phyloP scores from a whole-genome alignment of 2,113 vertebrate species.

The Prionailurus bengalensis region DNA sequence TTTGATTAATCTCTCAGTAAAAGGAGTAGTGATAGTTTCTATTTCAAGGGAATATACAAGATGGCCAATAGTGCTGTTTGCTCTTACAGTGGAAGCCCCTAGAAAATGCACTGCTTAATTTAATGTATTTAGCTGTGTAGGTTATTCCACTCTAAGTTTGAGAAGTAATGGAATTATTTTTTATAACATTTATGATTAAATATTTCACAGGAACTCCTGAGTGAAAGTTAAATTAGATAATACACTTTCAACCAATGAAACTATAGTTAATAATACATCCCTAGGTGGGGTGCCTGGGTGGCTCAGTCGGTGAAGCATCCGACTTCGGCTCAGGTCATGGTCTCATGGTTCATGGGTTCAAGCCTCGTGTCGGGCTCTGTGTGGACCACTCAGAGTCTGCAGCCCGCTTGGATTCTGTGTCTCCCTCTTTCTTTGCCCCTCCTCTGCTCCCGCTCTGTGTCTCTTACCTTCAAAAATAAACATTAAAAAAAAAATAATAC shows the following conservation, averaged over 20 bases:
- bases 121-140: background rate
- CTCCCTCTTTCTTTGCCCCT: too few species aligned
- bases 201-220: background rate
- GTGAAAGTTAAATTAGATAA: background rate
- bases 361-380: too few species aligned
- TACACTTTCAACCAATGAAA: background rate
- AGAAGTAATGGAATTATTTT: background rate
- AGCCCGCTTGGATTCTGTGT: too few species aligned
- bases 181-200: background rate
- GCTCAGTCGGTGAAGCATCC: too few species aligned
- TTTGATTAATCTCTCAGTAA: conserved; percentile 25
- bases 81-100: background rate
- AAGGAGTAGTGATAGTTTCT: background rate
- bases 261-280: background rate
- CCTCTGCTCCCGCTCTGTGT: too few species aligned
- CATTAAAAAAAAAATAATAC: background rate
- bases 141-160: background rate
- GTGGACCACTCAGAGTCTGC: too few species aligned
- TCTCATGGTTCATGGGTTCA: too few species aligned
- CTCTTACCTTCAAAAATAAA: too few species aligned
- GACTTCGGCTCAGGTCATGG: too few species aligned
- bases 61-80: background rate
- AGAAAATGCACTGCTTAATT: background rate
- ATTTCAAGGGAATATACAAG: background rate
- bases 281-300: background rate